phyloP scores from a whole-genome alignment of 2,888 invertebrate genomes.

The Phrixothrix hirtus region DNA sequence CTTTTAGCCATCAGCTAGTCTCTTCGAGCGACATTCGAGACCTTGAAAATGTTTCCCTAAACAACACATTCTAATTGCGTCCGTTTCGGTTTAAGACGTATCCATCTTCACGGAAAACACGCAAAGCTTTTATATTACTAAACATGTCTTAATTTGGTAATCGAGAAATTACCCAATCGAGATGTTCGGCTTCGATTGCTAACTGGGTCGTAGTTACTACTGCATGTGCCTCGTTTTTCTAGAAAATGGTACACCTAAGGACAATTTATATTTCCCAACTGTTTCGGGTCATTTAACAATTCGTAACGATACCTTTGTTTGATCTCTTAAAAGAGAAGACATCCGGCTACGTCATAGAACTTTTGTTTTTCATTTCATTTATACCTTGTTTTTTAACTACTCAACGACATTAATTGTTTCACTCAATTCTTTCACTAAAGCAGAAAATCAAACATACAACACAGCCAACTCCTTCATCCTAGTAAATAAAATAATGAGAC shows the following conservation, averaged over 20 bases:
- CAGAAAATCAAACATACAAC: too few relatives aligned
- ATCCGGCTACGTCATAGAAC: neutral
- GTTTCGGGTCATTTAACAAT: conserved; percentile 5
- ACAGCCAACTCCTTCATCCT: too few relatives aligned
- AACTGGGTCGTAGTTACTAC: conserved; percentile 52
- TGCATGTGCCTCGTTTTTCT: neutral
- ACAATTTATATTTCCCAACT: conserved; percentile 5
- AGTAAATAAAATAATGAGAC: too few relatives aligned
- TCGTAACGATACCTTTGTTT: conserved; percentile 1
- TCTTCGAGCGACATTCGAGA: neutral
- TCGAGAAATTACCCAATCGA: conserved; percentile 43
- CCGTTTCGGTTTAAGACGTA: too few relatives aligned
- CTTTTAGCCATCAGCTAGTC: conserved; percentile 3
- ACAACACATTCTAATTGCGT: conserved; percentile 23
- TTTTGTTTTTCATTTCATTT: too few relatives aligned
- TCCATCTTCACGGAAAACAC: too few relatives aligned
- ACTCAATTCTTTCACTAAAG: too few relatives aligned
- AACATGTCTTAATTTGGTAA: conserved; percentile 50
- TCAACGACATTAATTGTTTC: too few relatives aligned
- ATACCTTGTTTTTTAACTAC: neutral
- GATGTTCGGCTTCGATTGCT: conserved; percentile 56
- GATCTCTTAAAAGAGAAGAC: too few relatives aligned
- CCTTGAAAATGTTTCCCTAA: neutral
- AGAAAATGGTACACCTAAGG: neutral
- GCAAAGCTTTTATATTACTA: too few relatives aligned